Conservation (phyloP, 2,888 invertebrate species). For the Onchidella celtica region DNA sequence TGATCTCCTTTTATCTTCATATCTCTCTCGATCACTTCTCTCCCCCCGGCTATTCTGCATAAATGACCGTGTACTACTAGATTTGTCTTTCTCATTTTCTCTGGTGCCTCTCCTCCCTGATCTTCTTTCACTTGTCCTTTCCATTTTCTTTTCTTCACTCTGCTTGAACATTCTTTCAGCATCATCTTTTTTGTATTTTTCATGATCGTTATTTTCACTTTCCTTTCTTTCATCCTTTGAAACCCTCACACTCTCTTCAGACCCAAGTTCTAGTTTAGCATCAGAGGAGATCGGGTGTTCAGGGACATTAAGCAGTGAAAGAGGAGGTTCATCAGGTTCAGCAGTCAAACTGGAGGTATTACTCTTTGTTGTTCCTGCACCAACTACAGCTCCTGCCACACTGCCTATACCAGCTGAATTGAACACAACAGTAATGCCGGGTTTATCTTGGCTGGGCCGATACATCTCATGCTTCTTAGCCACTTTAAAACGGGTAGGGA, state of each 20-base stretch:
- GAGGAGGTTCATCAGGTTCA: background rate
- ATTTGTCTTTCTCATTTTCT: conserved; percentile 47
- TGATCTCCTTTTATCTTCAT: background rate
- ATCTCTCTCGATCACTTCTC: background rate
- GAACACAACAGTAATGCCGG: conserved; percentile 29
- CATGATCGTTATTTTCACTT: too few relatives aligned
- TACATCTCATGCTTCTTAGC: conserved; percentile 56
- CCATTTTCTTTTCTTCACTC: conserved; percentile 39
- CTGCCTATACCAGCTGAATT: conserved; percentile 26
- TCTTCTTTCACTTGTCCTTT: conserved; percentile 43
- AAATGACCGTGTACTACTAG: conserved; percentile 46
- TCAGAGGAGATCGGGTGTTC: too few relatives aligned
- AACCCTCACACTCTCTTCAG: background rate
- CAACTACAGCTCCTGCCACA: conserved; percentile 35
- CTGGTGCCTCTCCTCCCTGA: conserved; percentile 25
- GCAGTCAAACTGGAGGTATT: background rate
- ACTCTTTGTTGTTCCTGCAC: conserved; percentile 13
- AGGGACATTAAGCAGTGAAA: conserved; percentile 11
- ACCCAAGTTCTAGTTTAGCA: conserved; percentile 3
- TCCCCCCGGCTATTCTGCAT: conserved; percentile 16
- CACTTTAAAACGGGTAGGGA: conserved; percentile 56
- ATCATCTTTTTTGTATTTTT: too few relatives aligned
- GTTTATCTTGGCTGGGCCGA: conserved; percentile 41
- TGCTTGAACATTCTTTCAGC: conserved; percentile 29
- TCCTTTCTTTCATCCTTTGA: conserved; percentile 24